These are phyloP conservation scores for Tamandua tetradactyla DNA, from an alignment of 2,797 vertebrate species.

Conservation along the genomic window DNA sequence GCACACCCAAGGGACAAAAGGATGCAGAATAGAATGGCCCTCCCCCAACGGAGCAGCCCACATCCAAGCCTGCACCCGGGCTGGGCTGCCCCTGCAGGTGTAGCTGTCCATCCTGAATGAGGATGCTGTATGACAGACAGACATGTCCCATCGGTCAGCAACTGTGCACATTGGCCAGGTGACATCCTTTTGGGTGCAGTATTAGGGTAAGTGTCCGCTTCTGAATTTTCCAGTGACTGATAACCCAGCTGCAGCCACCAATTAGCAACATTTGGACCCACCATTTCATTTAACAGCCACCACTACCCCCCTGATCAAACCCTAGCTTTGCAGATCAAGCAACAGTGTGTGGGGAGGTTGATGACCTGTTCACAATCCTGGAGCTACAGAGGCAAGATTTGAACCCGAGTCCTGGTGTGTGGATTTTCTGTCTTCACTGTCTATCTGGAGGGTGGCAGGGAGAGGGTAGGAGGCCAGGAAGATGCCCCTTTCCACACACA, in stretches of 20 bases:
- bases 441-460: neutral
- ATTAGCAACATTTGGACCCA: neutral
- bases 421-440: neutral
- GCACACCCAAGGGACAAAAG: neutral
- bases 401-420: neutral
- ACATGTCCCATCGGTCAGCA: neutral
- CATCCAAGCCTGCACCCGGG: fast-evolving
- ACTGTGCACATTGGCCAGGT: neutral
- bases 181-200: neutral
- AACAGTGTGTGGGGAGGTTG: neutral
- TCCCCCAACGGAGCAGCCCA: no score
- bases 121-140: fast-evolving
- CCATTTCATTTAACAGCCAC: neutral
- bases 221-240: neutral
- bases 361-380: neutral
- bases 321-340: neutral
- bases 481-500: fast-evolving
- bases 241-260: fast-evolving
- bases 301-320: neutral
- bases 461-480: no score
- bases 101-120: neutral
- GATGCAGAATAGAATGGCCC: no score
- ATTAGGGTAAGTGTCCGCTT: neutral
- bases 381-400: neutral
- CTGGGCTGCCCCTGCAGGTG: neutral